Evolutionary conservation across 2,113 vertebrate species (phyloP).

Genomic region (Hiodon alosoides): DNA sequence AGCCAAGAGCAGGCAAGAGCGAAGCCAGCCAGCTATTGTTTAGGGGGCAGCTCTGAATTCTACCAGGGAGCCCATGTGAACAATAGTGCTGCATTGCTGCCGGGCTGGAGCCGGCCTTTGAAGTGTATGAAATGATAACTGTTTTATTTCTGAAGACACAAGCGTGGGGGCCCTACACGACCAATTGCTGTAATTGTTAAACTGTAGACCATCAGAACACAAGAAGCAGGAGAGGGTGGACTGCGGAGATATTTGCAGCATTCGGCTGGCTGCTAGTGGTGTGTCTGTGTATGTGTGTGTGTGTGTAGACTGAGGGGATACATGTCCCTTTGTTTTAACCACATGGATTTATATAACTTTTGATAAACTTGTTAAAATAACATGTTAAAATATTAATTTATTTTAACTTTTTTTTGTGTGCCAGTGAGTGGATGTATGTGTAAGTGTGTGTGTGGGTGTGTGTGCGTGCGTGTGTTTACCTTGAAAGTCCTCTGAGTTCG

Average conservation of each 20-base stretch:
- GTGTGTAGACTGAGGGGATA: background rate
- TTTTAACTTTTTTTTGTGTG: conserved; percentile 30
- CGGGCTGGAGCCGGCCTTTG: conserved; percentile 66
- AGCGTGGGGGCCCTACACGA: conserved; percentile 52
- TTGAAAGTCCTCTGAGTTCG: conserved; percentile 30
- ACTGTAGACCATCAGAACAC: conserved; percentile 56
- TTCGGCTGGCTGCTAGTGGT: conserved; percentile 11
- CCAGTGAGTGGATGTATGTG: conserved; percentile 18
- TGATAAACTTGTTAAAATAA: no score
- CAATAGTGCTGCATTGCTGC: conserved; percentile 64
- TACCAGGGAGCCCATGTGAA: conserved; percentile 69
- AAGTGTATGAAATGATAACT: conserved; percentile 75
- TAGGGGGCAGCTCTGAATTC: conserved; percentile 67
- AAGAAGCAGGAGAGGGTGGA: conserved; percentile 48
- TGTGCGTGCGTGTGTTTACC: conserved; percentile 32
- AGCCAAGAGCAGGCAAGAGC: conserved; percentile 70
- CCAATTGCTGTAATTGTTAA: conserved; percentile 58
- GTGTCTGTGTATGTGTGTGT: conserved; percentile 16
- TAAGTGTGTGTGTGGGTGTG: conserved; percentile 21
- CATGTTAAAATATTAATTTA: background rate
- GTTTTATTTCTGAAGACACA: conserved; percentile 74
- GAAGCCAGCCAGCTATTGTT: conserved; percentile 68
- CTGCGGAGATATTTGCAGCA: conserved; percentile 52
- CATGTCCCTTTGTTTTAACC: conserved; percentile 23
- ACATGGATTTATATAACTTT: background rate